Evolutionary conservation across 1,140 invertebrate genomes (phyloP).

Genomic region (Procambarus clarkii): DNA sequence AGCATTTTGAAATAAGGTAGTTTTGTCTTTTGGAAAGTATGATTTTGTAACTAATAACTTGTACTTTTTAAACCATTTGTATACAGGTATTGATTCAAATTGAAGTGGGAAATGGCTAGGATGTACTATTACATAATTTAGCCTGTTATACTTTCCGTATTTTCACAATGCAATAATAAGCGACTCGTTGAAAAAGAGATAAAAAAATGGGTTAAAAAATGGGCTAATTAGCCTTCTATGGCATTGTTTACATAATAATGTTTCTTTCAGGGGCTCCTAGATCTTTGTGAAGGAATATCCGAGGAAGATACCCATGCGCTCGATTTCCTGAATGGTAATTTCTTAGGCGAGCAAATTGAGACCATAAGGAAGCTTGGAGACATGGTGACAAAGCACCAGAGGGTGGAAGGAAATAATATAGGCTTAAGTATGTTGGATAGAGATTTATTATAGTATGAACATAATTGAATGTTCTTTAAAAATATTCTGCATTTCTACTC

Average conservation of each 20-base stretch:
- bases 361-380: conserved; percentile 80
- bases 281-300: conserved; percentile 84
- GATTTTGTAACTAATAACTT: no score
- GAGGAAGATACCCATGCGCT: conserved; percentile 7
- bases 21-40: no score
- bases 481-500: no score
- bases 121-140: not conserved
- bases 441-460: conserved; percentile 73
- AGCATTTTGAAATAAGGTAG: no score
- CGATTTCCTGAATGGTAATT: conserved; percentile 26
- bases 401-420: conserved; percentile 79
- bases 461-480: no score
- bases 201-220: not conserved
- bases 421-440: conserved; percentile 82
- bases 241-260: not conserved
- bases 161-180: not conserved
- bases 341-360: conserved; percentile 77
- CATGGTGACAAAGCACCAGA: conserved; percentile 80
- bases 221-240: no score
- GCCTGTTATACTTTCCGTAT: not conserved
- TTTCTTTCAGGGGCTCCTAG: conserved; percentile 79
- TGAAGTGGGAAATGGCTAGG: no score
- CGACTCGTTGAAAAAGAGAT: not conserved
- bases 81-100: no score
- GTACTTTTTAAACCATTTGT: no score